A percentile compares a stretch with the other conserved stretches of the same genome.
These are phyloP conservation scores for Bagarius yarrelli DNA, from an alignment of 2,113 vertebrate genomes.

Conservation along the genomic window DNA sequence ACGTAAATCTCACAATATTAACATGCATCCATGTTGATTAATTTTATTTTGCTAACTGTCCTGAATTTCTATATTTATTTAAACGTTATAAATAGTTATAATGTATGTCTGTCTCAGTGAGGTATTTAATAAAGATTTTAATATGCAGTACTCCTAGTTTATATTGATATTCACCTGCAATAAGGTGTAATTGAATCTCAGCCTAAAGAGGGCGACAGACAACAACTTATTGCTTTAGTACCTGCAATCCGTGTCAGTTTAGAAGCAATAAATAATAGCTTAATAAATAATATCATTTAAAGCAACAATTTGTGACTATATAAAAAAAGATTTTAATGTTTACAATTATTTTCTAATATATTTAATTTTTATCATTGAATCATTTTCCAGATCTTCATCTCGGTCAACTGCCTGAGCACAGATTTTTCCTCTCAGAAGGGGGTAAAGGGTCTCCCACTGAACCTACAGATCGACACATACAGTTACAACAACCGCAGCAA, in stretches of 20 bases:
- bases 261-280: neutral
- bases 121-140: neutral
- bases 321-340: neutral
- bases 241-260: no score
- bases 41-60: no score
- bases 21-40: no score
- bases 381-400: constrained; percentile 87
- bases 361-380: neutral
- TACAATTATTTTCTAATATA: neutral
- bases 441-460: constrained; percentile 93
- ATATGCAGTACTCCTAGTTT: neutral
- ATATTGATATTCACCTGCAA: neutral
- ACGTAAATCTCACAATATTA: neutral
- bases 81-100: neutral
- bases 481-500: constrained; percentile 99
- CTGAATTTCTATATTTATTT: no score
- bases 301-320: no score
- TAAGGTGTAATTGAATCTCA: constrained; percentile 35
- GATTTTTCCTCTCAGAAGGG: constrained; percentile 99
- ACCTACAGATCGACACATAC: constrained; percentile 97
- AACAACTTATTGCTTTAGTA: constrained; percentile 3
- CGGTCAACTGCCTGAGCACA: constrained; percentile 97
- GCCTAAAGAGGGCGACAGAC: constrained; percentile 61
- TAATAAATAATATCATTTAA: no score
- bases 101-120: neutral